Base-by-base conservation (phyloP, 1,140 invertebrate genomes). In the Palaemon carinicauda region DNA sequence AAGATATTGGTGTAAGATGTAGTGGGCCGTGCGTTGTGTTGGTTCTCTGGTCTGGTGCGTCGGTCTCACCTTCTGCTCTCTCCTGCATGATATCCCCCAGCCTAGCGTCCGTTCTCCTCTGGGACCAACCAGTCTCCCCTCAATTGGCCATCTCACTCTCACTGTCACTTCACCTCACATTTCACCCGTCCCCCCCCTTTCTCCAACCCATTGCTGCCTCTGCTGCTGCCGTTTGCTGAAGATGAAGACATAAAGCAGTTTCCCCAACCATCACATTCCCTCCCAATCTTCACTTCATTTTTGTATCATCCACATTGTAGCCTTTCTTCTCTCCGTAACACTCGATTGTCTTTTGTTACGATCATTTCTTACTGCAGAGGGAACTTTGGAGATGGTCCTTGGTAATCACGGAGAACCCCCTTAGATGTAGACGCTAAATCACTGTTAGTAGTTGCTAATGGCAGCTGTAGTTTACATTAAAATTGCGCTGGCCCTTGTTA, bases 351-450 rank as follows among this genome's bases (percentile, higher is more conserved):
- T 73, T 86, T 80, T 52, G 83, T 86, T 86, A 80, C 77, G 56
- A 86, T 86, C 77, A 71, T 80, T 86, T 86, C 83, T 79, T 86
- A 79, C 60, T 71, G 81, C 81, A 83, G 75, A 86, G 77, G 83
- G 83, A 86, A 86, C 83, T 86, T 86, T 86, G 83, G 83, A 86
- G 83, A 86, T 86, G 83, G 83, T 86, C 83, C 77, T 79, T 80
- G 83, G 75, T 79, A 79, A 79, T 79, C 60, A 86, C 51, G 83
- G 83, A 86, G 77, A 86, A 80, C 51, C 83, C 83, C 83, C 75
- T 60, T 86, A 86, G 83, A 86, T 80, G 83, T 86, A 86, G 83
- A 82, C 73, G 77, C 83, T 80, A 86, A 86, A 78, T 78, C 82
- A 78, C 65, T 86, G 60, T 80, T 86, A 86, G 82, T 85, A 79